phyloP scores from a whole-genome alignment of 2,888 invertebrate genomes.

The Axea sp. region DNA sequence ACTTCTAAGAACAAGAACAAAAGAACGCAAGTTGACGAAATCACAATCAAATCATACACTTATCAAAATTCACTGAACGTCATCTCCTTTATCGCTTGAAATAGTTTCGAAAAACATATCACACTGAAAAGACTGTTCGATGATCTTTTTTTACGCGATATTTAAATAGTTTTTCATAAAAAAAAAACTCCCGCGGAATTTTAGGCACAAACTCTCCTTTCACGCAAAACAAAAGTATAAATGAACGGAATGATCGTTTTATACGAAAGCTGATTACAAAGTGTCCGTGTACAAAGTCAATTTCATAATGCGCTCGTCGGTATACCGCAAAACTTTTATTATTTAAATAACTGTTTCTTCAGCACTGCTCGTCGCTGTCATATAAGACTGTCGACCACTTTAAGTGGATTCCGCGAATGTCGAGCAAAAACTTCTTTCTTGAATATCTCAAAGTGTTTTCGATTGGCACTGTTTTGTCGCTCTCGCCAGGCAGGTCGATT shows the following conservation, averaged over 20 bases:
- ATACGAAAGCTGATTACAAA: conserved; percentile 22
- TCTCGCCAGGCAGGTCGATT: conserved; percentile 91
- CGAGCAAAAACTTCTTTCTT: conserved; percentile 90
- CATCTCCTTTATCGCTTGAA: no score
- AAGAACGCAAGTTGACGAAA: no score
- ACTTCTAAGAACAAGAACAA: not conserved
- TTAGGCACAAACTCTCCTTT: conserved; percentile 19
- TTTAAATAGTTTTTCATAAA: conserved; percentile 18
- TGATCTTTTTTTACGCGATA: no score
- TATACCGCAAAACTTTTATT: conserved; percentile 1
- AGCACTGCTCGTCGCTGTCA: conserved; percentile 39
- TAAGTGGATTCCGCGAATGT: conserved; percentile 86
- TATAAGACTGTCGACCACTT: conserved; percentile 49
- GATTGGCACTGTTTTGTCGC: conserved; percentile 90
- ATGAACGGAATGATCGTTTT: not conserved
- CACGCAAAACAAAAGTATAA: not conserved
- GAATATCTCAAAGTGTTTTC: conserved; percentile 90
- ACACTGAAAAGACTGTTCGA: no score
- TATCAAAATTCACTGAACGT: no score
- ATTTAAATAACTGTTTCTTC: conserved; percentile 28
- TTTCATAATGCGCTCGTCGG: no score
- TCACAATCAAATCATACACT: no score
- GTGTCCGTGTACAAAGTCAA: conserved; percentile 20
- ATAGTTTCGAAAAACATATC: no score
- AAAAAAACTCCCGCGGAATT: conserved; percentile 7